These are phyloP conservation scores for Beroe forskalii DNA, from an alignment of 37 sponge, comb jelly and placozoan genomes.

Conservation along the genomic window DNA sequence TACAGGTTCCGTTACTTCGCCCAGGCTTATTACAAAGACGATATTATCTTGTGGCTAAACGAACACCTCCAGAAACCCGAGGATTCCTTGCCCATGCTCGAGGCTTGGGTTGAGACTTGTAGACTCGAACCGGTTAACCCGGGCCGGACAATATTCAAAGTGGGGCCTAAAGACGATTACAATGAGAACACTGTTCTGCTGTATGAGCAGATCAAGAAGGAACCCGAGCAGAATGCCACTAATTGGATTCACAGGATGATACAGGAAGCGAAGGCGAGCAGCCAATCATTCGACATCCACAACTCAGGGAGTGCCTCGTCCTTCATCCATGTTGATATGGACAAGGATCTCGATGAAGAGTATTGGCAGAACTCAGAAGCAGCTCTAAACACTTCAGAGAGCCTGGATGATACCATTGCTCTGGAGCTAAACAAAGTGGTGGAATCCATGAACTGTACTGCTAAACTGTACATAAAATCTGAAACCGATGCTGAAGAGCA, in stretches of 20 bases:
- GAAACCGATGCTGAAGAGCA: not conserved
- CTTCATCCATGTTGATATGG: constrained; percentile 47
- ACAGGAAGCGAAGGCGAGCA: constrained; percentile 33
- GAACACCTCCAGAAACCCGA: constrained; percentile 58
- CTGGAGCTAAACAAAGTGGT: not conserved
- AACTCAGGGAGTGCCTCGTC: not conserved
- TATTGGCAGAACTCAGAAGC: constrained; percentile 53
- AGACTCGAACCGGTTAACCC: constrained; percentile 14
- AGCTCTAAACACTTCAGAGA: constrained; percentile 1
- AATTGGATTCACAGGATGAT: constrained; percentile 60
- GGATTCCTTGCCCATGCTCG: constrained; percentile 1
- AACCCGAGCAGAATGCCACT: constrained; percentile 10
- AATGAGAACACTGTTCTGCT: constrained; percentile 54
- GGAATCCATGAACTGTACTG: constrained; percentile 48
- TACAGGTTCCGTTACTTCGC: constrained; percentile 41
- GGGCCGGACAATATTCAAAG: not conserved
- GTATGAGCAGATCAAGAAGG: constrained; percentile 58
- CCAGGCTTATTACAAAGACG: not conserved
- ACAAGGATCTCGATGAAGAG: constrained; percentile 49
- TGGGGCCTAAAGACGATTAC: constrained; percentile 48
- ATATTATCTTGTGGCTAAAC: constrained; percentile 27
- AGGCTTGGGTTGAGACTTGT: constrained; percentile 14
- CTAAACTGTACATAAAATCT: not conserved
- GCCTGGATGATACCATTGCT: constrained; percentile 35
- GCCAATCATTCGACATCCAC: constrained; percentile 11